A percentile compares a stretch with the other conserved stretches of the same genome.
Conservation (phyloP, 2,113 vertebrate genomes). For the Ailurus styani region DNA sequence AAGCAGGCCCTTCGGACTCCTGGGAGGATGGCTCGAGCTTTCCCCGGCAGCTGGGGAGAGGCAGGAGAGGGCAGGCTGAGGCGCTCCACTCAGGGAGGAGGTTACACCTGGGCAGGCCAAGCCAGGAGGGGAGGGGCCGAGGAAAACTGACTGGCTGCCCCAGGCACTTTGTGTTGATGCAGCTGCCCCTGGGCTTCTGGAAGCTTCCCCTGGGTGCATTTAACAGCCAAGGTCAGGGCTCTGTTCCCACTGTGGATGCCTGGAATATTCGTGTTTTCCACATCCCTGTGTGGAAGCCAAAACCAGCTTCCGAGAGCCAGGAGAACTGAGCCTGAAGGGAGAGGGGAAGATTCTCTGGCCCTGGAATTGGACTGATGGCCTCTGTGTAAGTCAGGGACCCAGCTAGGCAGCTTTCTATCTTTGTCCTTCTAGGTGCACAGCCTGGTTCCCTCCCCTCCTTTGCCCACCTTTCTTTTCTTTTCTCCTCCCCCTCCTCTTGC, state of each 20-base stretch:
- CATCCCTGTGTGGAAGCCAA: conserved; percentile 14
- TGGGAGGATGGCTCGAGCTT: neutral
- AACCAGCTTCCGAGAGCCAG: neutral
- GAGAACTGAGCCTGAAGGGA: neutral
- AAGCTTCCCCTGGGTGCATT: neutral
- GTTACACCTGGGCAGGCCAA: neutral
- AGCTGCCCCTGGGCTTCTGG: neutral
- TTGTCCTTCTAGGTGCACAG: neutral
- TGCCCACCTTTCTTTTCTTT: neutral
- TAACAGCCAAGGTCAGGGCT: neutral
- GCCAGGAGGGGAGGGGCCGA: neutral
- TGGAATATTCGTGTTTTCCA: neutral
- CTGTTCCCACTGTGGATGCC: conserved; percentile 42
- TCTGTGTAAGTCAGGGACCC: neutral
- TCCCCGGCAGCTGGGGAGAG: too few species aligned
- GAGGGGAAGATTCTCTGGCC: neutral
- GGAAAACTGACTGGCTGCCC: neutral
- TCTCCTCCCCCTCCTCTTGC: neutral
- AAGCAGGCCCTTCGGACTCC: too few species aligned
- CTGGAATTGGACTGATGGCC: accelerated
- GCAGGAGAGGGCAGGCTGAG: neutral
- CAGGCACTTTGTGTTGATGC: neutral
- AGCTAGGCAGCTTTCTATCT: accelerated
- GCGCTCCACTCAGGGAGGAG: neutral
- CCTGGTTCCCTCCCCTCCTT: too few species aligned